phyloP scores from a whole-genome alignment of 2,888 invertebrate species.

The Tridacna gigas region DNA sequence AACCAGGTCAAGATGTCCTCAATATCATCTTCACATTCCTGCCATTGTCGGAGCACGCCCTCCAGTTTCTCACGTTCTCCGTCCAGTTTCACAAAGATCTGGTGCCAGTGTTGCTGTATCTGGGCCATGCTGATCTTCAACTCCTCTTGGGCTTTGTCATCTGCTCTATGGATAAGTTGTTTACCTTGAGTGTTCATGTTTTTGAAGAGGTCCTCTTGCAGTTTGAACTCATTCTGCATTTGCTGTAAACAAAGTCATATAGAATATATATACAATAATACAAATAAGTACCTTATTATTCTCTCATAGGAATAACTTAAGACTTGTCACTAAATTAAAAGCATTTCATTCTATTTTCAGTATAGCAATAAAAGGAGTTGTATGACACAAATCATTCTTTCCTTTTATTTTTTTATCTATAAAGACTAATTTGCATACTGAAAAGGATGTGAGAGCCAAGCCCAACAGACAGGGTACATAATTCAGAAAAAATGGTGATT shows the following conservation, averaged over 20 bases:
- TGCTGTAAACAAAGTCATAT: constrained; percentile 60
- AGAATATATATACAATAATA: not conserved
- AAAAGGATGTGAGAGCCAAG: too few species aligned
- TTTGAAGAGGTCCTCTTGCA: constrained; percentile 78
- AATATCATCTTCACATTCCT: constrained; percentile 81
- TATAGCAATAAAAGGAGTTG: too few species aligned
- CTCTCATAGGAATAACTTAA: not conserved
- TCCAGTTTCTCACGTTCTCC: constrained; percentile 74
- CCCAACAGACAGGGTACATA: too few species aligned
- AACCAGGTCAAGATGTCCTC: constrained; percentile 81
- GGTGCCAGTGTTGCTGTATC: constrained; percentile 74
- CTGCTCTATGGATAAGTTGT: constrained; percentile 74
- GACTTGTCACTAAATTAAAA: not conserved
- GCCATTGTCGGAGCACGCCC: constrained; percentile 77
- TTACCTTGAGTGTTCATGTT: constrained; percentile 76
- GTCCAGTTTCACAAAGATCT: constrained; percentile 72
- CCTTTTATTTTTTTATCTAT: too few species aligned
- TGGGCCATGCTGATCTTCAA: constrained; percentile 70
- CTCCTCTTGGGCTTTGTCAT: constrained; percentile 70
- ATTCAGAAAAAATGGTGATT: too few species aligned
- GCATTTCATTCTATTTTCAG: too few species aligned
- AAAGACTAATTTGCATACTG: too few species aligned
- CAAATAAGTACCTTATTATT: too few species aligned
- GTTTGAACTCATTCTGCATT: constrained; percentile 75
- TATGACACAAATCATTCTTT: too few species aligned